Percentiles rank a stretch among this genome's conserved stretches.
Conservation (phyloP, 2,113 vertebrate genomes). For the Microtus ochrogaster region DNA sequence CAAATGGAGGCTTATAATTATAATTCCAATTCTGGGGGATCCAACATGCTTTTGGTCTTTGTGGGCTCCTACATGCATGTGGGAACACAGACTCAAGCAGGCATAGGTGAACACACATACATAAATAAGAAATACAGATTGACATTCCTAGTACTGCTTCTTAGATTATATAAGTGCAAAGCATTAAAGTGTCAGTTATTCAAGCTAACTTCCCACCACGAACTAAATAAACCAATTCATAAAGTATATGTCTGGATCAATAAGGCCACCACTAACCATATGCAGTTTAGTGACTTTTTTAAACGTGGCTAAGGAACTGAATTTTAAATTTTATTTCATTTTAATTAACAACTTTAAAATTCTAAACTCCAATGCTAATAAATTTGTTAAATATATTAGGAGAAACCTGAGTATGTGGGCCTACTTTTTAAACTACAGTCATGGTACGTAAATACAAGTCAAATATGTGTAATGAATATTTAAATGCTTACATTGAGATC, state of each 20-base stretch:
- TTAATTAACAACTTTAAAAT: constrained; percentile 50
- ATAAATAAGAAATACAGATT: background rate
- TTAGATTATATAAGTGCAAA: background rate
- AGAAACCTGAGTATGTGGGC: constrained; percentile 8
- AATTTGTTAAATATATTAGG: background rate
- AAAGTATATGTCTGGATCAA: background rate
- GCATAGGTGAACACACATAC: background rate
- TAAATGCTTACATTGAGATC: background rate
- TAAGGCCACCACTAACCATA: background rate
- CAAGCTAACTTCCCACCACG: background rate
- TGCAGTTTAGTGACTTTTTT: background rate
- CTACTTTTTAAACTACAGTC: constrained; percentile 22
- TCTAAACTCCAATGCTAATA: constrained; percentile 23
- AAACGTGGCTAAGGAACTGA: background rate
- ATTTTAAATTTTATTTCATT: constrained; percentile 28
- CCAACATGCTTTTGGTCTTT: background rate
- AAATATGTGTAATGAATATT: background rate
- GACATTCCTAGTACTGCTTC: background rate
- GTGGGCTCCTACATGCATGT: background rate
- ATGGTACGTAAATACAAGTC: background rate
- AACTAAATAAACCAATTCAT: background rate
- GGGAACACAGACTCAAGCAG: background rate
- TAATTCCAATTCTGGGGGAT: background rate
- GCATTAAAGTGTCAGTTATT: background rate
- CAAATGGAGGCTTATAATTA: background rate